phyloP scores from a whole-genome alignment of 2,888 invertebrate species.

The Drosophila formosana region DNA sequence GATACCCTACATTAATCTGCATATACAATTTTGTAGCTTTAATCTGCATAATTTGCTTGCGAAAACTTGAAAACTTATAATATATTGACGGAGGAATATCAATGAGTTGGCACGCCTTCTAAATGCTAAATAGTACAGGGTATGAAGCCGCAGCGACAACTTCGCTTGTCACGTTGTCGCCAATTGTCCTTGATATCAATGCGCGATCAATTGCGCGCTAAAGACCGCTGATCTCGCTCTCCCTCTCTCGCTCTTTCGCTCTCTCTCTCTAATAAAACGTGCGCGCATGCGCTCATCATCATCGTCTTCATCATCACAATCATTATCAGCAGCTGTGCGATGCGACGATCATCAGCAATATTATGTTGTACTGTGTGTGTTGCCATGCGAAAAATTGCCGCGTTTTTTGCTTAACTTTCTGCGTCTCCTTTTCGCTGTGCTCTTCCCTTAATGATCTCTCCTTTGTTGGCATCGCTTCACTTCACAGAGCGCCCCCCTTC shows the following conservation, averaged over 20 bases:
- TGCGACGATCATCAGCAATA: slow-evolving; percentile 1
- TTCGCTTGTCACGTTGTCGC: slow-evolving; percentile 3
- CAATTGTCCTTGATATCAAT: slow-evolving; percentile 20
- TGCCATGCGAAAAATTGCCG: slow-evolving; percentile 61
- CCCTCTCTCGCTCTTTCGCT: too few species aligned
- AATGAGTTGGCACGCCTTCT: background rate
- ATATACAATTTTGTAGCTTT: too few species aligned
- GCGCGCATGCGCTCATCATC: slow-evolving; percentile 43
- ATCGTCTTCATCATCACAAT: background rate
- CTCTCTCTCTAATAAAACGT: background rate
- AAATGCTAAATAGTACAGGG: slow-evolving; percentile 7
- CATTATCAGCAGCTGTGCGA: slow-evolving; percentile 4
- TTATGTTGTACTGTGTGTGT: slow-evolving; percentile 33
- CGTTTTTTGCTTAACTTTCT: slow-evolving; percentile 38
- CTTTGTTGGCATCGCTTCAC: slow-evolving; percentile 48
- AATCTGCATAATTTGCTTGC: too few species aligned
- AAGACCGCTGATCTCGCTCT: background rate
- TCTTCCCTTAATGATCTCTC: slow-evolving; percentile 56
- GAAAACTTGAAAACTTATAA: too few species aligned
- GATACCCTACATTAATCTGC: too few species aligned
- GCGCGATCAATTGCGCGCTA: background rate
- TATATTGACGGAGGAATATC: background rate
- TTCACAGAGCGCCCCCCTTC: background rate
- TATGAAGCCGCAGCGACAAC: background rate
- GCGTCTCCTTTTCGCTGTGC: slow-evolving; percentile 36